A percentile compares a stretch with the other conserved stretches of the same genome.
These are phyloP conservation scores for Myathropa florea DNA, from an alignment of 2,888 invertebrate species.

Conservation along the genomic window DNA sequence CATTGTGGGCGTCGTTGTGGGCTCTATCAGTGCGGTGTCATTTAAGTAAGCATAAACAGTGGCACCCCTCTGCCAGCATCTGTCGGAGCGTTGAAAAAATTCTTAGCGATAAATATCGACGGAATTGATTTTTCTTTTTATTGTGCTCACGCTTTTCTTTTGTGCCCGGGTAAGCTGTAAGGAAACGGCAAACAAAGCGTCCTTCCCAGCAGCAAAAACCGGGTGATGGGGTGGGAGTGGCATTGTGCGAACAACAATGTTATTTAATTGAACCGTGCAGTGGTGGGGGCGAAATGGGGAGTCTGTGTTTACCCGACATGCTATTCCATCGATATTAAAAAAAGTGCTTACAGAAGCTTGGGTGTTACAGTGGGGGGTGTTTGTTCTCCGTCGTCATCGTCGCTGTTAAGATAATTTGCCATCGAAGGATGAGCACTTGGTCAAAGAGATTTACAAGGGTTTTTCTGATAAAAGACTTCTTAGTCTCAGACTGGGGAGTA, in stretches of 20 bases:
- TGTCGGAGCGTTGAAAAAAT: neutral
- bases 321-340: slow-evolving; percentile 16
- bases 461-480: neutral
- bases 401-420: slow-evolving; percentile 31
- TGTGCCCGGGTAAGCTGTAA: slow-evolving; percentile 32
- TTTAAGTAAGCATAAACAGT: slow-evolving; percentile 49
- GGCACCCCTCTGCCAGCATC: slow-evolving; percentile 26
- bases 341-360: slow-evolving; percentile 9
- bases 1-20: neutral
- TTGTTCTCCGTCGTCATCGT: neutral
- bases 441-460: neutral
- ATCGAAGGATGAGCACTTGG: neutral
- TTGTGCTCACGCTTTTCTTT: slow-evolving; percentile 42
- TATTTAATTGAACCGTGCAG: slow-evolving; percentile 52
- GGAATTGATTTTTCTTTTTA: slow-evolving; percentile 52
- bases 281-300: neutral
- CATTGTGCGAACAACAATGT: slow-evolving; percentile 33
- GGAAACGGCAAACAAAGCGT: slow-evolving; percentile 51
- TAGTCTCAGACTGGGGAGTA: neutral
- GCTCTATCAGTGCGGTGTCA: slow-evolving; percentile 9
- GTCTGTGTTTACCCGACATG: slow-evolving; percentile 8
- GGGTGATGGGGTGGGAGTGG: neutral
- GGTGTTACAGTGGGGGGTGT: neutral
- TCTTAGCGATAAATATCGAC: slow-evolving; percentile 60
- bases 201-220: neutral